A percentile compares a stretch with the other conserved stretches of the same genome.
Conservation (phyloP, 2,113 vertebrate genomes). For the Campylorhamphus procurvoides region DNA sequence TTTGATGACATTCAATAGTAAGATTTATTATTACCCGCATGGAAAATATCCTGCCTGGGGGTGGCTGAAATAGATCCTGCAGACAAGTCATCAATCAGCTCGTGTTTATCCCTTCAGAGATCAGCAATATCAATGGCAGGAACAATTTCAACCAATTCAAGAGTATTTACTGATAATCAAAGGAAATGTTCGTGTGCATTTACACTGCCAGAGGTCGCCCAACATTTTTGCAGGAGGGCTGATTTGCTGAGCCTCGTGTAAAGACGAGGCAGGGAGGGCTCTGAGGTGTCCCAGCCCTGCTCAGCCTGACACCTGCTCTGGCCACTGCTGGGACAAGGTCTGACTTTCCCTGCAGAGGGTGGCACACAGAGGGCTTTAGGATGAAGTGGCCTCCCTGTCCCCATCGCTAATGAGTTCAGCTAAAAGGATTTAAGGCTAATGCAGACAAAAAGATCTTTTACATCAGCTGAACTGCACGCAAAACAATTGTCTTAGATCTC, state of each 20-base stretch:
- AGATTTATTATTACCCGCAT: conserved; percentile 64
- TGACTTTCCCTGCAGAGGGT: background rate
- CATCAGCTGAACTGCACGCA: background rate
- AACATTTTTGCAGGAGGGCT: conserved; percentile 7
- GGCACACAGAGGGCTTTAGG: background rate
- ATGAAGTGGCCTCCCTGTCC: background rate
- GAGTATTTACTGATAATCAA: conserved; percentile 54
- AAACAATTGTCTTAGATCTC: background rate
- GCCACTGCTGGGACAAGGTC: background rate
- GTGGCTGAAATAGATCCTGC: conserved; percentile 62
- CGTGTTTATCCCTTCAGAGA: conserved; percentile 51
- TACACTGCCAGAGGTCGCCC: background rate
- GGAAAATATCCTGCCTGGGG: conserved; percentile 66
- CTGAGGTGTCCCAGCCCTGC: background rate
- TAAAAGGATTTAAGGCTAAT: background rate
- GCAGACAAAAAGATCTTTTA: background rate
- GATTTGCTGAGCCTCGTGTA: background rate
- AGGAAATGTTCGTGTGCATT: conserved; percentile 54
- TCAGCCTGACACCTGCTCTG: background rate
- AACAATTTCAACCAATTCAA: conserved; percentile 52
- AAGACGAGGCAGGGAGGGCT: background rate
- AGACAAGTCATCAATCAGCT: conserved; percentile 67
- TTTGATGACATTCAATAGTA: conserved; percentile 54
- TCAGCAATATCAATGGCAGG: conserved; percentile 54
- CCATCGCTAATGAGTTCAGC: background rate